A percentile compares a stretch with the other conserved stretches of the same genome.
Conservation (phyloP, 1,140 invertebrate species). For the Drosophila albomicans region DNA sequence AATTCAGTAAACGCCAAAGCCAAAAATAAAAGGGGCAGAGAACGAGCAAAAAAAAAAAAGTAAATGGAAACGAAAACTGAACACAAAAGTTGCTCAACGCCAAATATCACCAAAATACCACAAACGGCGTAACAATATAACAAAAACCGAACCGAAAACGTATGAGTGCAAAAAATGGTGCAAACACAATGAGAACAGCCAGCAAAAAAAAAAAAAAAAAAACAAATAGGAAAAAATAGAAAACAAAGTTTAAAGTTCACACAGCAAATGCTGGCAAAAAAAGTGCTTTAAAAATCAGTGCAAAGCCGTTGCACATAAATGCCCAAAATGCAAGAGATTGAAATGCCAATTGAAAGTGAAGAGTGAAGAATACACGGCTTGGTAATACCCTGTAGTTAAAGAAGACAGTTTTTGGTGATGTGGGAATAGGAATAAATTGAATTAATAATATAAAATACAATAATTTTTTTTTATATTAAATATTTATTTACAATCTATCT, state of each 20-base stretch:
- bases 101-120: slow-evolving; percentile 77
- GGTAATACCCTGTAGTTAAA: not conserved
- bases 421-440: too few species aligned
- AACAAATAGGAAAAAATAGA: slow-evolving; percentile 27
- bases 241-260: slow-evolving; percentile 58
- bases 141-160: slow-evolving; percentile 43
- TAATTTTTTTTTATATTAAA: too few species aligned
- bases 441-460: too few species aligned
- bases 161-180: slow-evolving; percentile 29
- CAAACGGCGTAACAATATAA: slow-evolving; percentile 67
- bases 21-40: slow-evolving; percentile 11
- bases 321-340: slow-evolving; percentile 32
- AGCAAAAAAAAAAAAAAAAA: slow-evolving; percentile 3
- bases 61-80: slow-evolving; percentile 44
- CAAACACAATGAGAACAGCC: not conserved
- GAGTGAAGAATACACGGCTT: not conserved
- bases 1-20: slow-evolving; percentile 58
- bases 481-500: too few species aligned
- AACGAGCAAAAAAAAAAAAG: slow-evolving; percentile 26
- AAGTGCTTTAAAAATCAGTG: slow-evolving; percentile 53
- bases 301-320: slow-evolving; percentile 48
- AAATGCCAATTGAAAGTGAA: slow-evolving; percentile 4
- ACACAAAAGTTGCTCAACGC: slow-evolving; percentile 63
- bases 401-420: not conserved
- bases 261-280: slow-evolving; percentile 29